Evolutionary conservation across 2,888 invertebrate species (phyloP).

Genomic region (Carterocephalus palaemon): DNA sequence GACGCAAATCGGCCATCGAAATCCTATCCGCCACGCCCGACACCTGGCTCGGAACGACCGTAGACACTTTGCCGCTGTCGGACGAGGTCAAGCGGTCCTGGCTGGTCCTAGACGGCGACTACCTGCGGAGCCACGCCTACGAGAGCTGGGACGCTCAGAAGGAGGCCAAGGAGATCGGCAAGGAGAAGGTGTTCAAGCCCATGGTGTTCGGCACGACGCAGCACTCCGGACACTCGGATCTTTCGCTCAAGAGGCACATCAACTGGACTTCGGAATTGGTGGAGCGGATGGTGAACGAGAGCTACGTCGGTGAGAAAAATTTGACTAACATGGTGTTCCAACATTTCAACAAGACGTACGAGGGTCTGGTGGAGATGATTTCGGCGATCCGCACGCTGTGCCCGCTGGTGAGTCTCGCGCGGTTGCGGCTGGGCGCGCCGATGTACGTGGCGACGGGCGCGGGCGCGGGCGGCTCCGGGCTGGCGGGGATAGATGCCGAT

Average conservation of each 20-base stretch:
- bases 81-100: slow-evolving; percentile 84
- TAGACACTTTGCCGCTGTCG: slow-evolving; percentile 81
- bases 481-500: slow-evolving; percentile 80
- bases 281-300: slow-evolving; percentile 80
- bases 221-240: slow-evolving; percentile 83
- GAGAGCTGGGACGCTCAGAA: slow-evolving; percentile 80
- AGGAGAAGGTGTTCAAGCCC: slow-evolving; percentile 66
- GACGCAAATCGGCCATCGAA: slow-evolving; percentile 72
- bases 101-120: slow-evolving; percentile 86
- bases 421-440: slow-evolving; percentile 81
- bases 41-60: slow-evolving; percentile 82
- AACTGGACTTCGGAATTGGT: slow-evolving; percentile 84
- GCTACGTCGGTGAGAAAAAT: slow-evolving; percentile 81
- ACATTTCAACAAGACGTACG: slow-evolving; percentile 83
- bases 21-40: slow-evolving; percentile 85
- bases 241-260: slow-evolving; percentile 78
- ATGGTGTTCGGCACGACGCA: slow-evolving; percentile 86
- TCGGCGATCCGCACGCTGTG: slow-evolving; percentile 89
- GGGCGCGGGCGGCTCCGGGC: slow-evolving; percentile 65
- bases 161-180: slow-evolving; percentile 58
- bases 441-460: slow-evolving; percentile 87
- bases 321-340: slow-evolving; percentile 81
- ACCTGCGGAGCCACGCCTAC: slow-evolving; percentile 82
- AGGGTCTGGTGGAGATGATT: slow-evolving; percentile 84
- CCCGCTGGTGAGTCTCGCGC: slow-evolving; percentile 84